These are phyloP conservation scores for Phrynosoma blainvillii DNA, from an alignment of 2,113 vertebrate genomes.

Conservation along the genomic window DNA sequence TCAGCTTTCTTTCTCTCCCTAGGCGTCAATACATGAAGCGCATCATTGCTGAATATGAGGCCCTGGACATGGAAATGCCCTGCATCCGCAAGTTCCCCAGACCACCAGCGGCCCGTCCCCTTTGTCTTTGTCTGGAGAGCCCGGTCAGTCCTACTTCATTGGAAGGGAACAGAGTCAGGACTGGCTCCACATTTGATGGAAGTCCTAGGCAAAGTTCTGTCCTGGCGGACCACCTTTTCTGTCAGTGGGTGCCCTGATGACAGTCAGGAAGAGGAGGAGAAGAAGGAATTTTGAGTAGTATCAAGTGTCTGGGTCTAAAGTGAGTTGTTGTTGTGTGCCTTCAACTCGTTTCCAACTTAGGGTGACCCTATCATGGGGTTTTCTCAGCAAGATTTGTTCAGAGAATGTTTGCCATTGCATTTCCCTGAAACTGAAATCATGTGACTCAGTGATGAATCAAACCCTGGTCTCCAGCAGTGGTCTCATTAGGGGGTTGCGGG, in stretches of 20 bases:
- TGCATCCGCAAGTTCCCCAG: conserved; percentile 63
- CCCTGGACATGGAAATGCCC: conserved; percentile 64
- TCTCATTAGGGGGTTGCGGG: no score
- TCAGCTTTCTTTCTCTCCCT: not conserved
- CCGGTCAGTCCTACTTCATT: conserved; percentile 45
- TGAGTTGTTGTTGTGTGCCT: no score
- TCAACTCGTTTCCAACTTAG: no score
- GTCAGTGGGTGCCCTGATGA: not conserved
- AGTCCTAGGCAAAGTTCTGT: no score
- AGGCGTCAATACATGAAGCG: conserved; percentile 62
- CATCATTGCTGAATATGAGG: conserved; percentile 67
- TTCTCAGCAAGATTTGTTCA: no score
- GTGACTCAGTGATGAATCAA: no score
- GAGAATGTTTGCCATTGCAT: no score
- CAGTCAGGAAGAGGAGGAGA: not conserved
- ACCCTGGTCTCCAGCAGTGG: no score
- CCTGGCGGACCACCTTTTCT: not conserved
- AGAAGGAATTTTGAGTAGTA: not conserved
- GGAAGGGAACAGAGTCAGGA: not conserved
- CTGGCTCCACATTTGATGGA: not conserved
- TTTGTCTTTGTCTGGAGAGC: conserved; percentile 70
- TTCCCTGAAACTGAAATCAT: no score
- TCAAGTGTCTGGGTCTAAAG: not conserved
- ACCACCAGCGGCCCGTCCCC: conserved; percentile 54
- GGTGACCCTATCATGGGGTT: no score